Evolutionary conservation across 2,888 invertebrate species (phyloP).

Genomic region (Clanis bilineata): DNA sequence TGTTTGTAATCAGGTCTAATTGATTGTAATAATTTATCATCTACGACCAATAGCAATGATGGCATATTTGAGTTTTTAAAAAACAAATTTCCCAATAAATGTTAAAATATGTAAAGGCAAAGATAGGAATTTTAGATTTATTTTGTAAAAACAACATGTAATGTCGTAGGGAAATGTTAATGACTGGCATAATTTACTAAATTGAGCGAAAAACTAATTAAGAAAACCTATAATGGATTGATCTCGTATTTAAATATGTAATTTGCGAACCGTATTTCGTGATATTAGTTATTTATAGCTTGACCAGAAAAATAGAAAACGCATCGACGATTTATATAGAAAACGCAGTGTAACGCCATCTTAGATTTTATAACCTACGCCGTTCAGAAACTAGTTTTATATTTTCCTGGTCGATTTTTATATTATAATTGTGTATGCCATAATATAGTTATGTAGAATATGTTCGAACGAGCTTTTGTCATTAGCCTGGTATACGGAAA

Average conservation of each 20-base stretch:
- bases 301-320: constrained; percentile 19
- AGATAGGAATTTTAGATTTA: neutral
- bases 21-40: neutral
- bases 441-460: constrained; percentile 64
- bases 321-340: too few relatives aligned
- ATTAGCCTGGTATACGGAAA: constrained; percentile 73
- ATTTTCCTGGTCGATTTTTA: constrained; percentile 21
- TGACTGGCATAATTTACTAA: neutral
- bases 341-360: constrained; percentile 12
- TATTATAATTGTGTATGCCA: constrained; percentile 52
- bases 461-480: constrained; percentile 77
- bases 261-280: constrained; percentile 57
- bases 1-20: neutral
- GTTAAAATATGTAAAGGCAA: neutral
- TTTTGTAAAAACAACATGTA: neutral
- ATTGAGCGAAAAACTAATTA: constrained; percentile 26
- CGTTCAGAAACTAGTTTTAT: constrained; percentile 4
- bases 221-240: constrained; percentile 34
- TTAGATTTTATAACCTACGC: constrained; percentile 4
- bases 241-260: constrained; percentile 52
- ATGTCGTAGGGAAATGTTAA: neutral
- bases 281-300: constrained; percentile 54
- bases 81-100: neutral
- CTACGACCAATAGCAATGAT: neutral
- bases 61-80: neutral